Evolutionary conservation across 1,140 invertebrate species (phyloP).

Genomic region (Orchesella cincta): DNA sequence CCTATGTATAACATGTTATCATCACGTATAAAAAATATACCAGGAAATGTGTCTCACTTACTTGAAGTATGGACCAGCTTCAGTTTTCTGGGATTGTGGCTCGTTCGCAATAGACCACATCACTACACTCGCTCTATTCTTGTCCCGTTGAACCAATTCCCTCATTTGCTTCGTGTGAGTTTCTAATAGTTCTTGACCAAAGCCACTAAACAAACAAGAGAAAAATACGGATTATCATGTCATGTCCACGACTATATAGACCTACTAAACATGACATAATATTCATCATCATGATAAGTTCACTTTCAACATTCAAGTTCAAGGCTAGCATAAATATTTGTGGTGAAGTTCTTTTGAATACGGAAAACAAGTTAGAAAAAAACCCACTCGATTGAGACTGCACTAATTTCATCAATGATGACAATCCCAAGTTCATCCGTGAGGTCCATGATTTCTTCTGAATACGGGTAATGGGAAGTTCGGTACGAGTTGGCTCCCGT

Average conservation of each 20-base stretch:
- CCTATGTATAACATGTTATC: too few relatives aligned
- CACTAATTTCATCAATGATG: slow-evolving; percentile 68
- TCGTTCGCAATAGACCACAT: slow-evolving; percentile 98
- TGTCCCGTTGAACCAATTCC: slow-evolving; percentile 85
- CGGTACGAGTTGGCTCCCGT: slow-evolving; percentile 72
- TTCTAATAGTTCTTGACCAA: slow-evolving; percentile 62
- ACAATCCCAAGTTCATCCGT: slow-evolving; percentile 67
- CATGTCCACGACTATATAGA: too few relatives aligned
- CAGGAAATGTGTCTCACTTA: slow-evolving; percentile 58
- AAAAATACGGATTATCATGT: too few relatives aligned
- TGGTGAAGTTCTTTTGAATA: too few relatives aligned
- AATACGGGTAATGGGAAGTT: slow-evolving; percentile 98
- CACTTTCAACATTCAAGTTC: too few relatives aligned
- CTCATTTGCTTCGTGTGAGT: slow-evolving; percentile 81
- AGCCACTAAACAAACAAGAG: slow-evolving; percentile 33
- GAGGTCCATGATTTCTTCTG: slow-evolving; percentile 79
- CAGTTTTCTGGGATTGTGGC: slow-evolving; percentile 68
- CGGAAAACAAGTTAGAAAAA: too few relatives aligned
- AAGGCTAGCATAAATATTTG: too few relatives aligned
- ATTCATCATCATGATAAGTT: too few relatives aligned
- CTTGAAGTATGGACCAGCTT: slow-evolving; percentile 82
- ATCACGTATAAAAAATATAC: not conserved
- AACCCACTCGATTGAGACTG: slow-evolving; percentile 61
- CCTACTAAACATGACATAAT: too few relatives aligned
- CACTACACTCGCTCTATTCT: slow-evolving; percentile 89